These are phyloP conservation scores for Drosophila pruinosa DNA, from an alignment of 1,140 invertebrate genomes.

Conservation along the genomic window DNA sequence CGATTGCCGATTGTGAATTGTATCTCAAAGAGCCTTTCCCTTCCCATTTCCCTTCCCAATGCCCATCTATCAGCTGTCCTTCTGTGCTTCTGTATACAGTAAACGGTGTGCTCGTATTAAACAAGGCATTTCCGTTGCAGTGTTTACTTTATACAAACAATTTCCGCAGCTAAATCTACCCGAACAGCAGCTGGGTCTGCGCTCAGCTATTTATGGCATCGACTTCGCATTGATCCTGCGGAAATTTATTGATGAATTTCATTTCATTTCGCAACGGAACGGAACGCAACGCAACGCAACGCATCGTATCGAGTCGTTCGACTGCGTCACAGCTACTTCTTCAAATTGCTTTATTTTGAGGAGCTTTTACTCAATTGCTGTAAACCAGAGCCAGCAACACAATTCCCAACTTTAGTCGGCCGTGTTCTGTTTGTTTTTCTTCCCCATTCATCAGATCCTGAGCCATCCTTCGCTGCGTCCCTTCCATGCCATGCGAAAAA, in stretches of 20 bases:
- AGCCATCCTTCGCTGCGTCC: background rate
- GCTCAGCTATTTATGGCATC: slow-evolving; percentile 61
- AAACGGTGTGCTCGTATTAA: slow-evolving; percentile 51
- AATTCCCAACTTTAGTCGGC: slow-evolving; percentile 58
- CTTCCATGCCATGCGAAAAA: slow-evolving; percentile 29
- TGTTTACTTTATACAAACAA: slow-evolving; percentile 60
- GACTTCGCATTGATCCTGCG: slow-evolving; percentile 43
- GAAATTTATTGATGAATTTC: slow-evolving; percentile 77
- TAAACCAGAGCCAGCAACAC: slow-evolving; percentile 52
- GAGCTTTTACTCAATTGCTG: slow-evolving; percentile 8
- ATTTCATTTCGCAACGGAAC: slow-evolving; percentile 60
- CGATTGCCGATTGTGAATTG: slow-evolving; percentile 40
- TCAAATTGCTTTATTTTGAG: slow-evolving; percentile 64
- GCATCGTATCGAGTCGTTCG: slow-evolving; percentile 21
- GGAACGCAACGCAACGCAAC: background rate
- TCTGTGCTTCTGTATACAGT: background rate
- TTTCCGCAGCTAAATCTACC: slow-evolving; percentile 58
- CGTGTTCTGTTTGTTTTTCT: slow-evolving; percentile 52
- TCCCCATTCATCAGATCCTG: slow-evolving; percentile 40
- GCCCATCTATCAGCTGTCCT: background rate
- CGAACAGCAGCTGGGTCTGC: slow-evolving; percentile 31
- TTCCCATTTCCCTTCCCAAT: background rate
- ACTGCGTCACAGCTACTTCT: slow-evolving; percentile 34
- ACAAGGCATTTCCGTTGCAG: slow-evolving; percentile 64
- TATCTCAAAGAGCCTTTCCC: slow-evolving; percentile 5